Conservation (phyloP, 2,113 vertebrate species). For the Cavia porcellus region DNA sequence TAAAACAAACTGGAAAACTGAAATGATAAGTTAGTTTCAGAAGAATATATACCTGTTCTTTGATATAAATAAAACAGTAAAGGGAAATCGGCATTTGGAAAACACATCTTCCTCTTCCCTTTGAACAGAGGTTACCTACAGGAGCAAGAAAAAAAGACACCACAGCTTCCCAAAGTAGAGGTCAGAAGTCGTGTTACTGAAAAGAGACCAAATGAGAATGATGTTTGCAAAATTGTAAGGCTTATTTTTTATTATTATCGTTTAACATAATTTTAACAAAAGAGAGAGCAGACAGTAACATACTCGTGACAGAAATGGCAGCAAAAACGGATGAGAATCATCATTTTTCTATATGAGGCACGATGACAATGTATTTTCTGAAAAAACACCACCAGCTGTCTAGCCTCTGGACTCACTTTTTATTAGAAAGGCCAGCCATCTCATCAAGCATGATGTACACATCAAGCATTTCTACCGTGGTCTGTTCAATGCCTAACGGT, state of each 20-base stretch:
- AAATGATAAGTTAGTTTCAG: constrained; percentile 46
- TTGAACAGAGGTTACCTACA: not conserved
- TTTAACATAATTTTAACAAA: constrained; percentile 60
- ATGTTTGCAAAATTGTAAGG: constrained; percentile 39
- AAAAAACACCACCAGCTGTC: constrained; percentile 63
- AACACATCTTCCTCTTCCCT: not conserved
- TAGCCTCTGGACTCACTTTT: constrained; percentile 70
- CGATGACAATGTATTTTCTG: constrained; percentile 49
- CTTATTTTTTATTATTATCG: constrained; percentile 38
- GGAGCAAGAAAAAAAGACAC: not conserved
- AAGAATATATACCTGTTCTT: constrained; percentile 38
- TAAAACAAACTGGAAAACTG: constrained; percentile 2
- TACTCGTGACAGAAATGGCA: constrained; percentile 31
- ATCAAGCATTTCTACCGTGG: constrained; percentile 45
- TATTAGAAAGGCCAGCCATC: constrained; percentile 67
- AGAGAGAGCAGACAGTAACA: constrained; percentile 30
- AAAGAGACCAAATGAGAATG: not conserved
- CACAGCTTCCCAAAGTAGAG: not conserved
- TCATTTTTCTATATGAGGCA: constrained; percentile 38
- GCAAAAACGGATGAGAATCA: constrained; percentile 39
- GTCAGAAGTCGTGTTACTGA: constrained; percentile 36
- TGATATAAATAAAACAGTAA: constrained; percentile 29
- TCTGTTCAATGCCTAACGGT: constrained; percentile 54
- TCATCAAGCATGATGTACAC: constrained; percentile 52
- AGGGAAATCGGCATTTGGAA: not conserved